A percentile compares a stretch with the other conserved stretches of the same genome.
phyloP scores from a whole-genome alignment of 2,888 invertebrate genomes.

The Drosophila algonquin region DNA sequence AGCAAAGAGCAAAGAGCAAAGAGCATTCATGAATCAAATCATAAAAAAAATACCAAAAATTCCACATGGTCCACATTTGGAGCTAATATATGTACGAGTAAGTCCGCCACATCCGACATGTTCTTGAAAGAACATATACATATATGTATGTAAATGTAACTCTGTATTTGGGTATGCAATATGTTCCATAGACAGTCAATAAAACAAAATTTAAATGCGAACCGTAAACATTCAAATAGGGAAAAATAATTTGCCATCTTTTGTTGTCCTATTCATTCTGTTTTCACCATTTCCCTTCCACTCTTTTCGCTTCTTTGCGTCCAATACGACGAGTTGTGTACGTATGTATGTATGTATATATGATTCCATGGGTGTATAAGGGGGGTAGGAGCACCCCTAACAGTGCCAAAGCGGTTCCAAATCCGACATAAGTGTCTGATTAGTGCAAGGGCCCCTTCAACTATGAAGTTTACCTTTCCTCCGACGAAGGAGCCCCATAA shows the following conservation, averaged over 20 bases:
- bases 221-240: conserved; percentile 36
- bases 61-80: conserved; percentile 23
- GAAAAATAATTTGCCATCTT: conserved; percentile 42
- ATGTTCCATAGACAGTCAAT: conserved; percentile 31
- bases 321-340: background rate
- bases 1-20: conserved; percentile 2
- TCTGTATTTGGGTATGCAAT: conserved; percentile 1
- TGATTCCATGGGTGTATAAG: too few species aligned
- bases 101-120: background rate
- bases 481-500: conserved; percentile 26
- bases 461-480: conserved; percentile 34
- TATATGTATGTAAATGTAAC: conserved; percentile 3
- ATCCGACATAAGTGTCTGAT: conserved; percentile 39
- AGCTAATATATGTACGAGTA: too few species aligned
- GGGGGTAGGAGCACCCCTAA: too few species aligned
- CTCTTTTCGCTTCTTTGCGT: background rate
- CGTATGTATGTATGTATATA: too few species aligned
- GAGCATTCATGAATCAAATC: conserved; percentile 44
- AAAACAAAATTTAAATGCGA: conserved; percentile 38
- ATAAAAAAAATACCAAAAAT: conserved; percentile 35
- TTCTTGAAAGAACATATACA: background rate
- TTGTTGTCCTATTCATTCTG: conserved; percentile 7
- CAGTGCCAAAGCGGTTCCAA: conserved; percentile 13
- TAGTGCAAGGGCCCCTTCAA: conserved; percentile 29
- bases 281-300: background rate